A percentile compares a stretch with the other conserved stretches of the same genome.
phyloP scores from a whole-genome alignment of 2,888 invertebrate genomes.

The Latrodectus elegans region DNA sequence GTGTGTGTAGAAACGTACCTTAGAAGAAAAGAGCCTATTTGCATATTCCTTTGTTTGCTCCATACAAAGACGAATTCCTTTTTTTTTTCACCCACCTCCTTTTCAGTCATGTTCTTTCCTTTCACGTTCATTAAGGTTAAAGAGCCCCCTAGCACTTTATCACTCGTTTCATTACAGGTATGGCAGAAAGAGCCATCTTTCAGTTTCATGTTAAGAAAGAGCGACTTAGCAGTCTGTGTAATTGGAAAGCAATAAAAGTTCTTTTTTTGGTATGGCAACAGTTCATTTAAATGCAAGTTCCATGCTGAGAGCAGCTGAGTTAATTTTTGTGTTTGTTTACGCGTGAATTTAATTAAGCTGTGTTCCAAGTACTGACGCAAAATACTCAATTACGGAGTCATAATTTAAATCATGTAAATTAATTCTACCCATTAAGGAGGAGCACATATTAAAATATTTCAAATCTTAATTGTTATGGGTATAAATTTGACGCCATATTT shows the following conservation, averaged over 20 bases:
- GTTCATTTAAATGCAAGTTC: too few species aligned
- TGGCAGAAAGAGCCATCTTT: conserved; percentile 45
- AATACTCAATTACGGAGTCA: too few species aligned
- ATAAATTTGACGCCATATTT: too few species aligned
- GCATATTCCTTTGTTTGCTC: conserved; percentile 56
- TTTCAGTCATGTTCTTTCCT: conserved; percentile 10
- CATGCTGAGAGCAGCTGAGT: too few species aligned
- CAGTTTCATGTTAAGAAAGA: neutral
- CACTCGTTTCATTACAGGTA: conserved; percentile 20
- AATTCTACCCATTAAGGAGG: too few species aligned
- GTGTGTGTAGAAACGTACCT: conserved; percentile 14
- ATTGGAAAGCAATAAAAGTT: conserved; percentile 1
- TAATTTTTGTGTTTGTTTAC: too few species aligned
- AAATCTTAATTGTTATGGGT: too few species aligned
- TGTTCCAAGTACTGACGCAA: too few species aligned
- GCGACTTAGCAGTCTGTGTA: neutral
- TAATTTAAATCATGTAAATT: too few species aligned
- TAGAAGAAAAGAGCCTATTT: conserved; percentile 55
- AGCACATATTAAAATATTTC: too few species aligned
- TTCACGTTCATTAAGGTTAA: conserved; percentile 61
- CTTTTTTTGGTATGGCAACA: neutral
- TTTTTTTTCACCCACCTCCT: conserved; percentile 8
- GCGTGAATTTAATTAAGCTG: too few species aligned
- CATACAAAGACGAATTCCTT: conserved; percentile 30
- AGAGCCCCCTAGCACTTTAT: conserved; percentile 57